Conservation (phyloP, 23 tunicate genomes). For the Ciona savignyi region DNA sequence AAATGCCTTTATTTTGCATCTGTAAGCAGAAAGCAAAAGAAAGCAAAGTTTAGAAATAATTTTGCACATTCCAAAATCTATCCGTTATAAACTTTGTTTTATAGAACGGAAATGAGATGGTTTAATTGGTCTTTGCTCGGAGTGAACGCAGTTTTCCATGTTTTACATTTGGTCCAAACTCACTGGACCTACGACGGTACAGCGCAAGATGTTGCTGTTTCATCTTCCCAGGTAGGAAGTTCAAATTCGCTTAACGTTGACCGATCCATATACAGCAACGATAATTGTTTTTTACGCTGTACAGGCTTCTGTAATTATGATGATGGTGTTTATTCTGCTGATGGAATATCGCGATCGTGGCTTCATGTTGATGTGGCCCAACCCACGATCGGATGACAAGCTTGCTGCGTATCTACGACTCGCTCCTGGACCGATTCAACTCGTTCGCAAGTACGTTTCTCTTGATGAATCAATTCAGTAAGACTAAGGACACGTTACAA, state of each 20-base stretch:
- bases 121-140: conserved; percentile 75
- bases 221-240: conserved; percentile 86
- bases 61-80: no score
- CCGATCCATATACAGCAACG: no score
- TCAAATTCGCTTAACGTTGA: no score
- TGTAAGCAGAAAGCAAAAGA: no score
- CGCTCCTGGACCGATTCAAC: conserved; percentile 53
- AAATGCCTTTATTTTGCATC: no score
- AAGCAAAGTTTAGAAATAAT: no score
- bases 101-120: conserved; percentile 68
- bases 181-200: conserved; percentile 97
- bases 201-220: conserved; percentile 87
- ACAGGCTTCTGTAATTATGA: conserved; percentile 96
- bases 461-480: no score
- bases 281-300: no score
- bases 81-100: no score
- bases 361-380: conserved; percentile 92
- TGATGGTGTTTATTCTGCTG: conserved; percentile 74
- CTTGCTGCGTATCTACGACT: conserved; percentile 64
- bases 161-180: conserved; percentile 89
- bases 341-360: conserved; percentile 96
- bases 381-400: conserved; percentile 68
- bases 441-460: conserved; percentile 73
- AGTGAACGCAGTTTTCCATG: conserved; percentile 82
- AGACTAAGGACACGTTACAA: not conserved